Evolutionary conservation across 2,888 invertebrate species (phyloP).

Genomic region (Capitulum mitella): DNA sequence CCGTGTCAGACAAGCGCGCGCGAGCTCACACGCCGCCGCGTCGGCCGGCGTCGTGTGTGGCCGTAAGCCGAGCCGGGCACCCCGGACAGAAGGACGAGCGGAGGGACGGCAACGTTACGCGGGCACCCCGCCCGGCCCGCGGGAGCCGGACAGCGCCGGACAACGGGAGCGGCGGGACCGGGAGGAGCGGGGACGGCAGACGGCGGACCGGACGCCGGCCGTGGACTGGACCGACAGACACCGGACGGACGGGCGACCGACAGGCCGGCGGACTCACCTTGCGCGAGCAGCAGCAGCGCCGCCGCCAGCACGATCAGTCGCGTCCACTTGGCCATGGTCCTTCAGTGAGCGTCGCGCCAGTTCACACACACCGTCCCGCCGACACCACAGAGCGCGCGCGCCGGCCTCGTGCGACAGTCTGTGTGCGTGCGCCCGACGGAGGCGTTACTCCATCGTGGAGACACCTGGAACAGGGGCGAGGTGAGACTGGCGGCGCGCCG

Average conservation of each 20-base stretch:
- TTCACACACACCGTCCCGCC: neutral
- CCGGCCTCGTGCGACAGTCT: neutral
- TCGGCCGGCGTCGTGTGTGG: too few species aligned
- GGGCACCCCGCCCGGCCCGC: too few species aligned
- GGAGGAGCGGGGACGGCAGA: too few species aligned
- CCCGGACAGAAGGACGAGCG: neutral
- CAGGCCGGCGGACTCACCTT: neutral
- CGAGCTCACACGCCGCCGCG: too few species aligned
- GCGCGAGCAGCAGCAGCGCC: conserved; percentile 9
- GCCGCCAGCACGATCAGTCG: neutral
- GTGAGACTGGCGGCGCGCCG: neutral
- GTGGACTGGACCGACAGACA: neutral
- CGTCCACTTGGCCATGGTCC: neutral
- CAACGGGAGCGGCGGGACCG: too few species aligned
- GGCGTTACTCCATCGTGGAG: neutral
- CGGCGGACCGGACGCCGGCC: too few species aligned
- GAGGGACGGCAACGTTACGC: neutral
- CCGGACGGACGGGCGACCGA: neutral
- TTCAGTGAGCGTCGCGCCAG: neutral
- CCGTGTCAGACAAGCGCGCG: too few species aligned
- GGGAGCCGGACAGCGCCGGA: too few species aligned
- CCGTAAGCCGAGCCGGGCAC: too few species aligned
- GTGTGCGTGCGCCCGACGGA: neutral
- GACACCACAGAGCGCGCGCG: neutral
- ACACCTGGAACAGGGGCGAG: neutral